These are phyloP conservation scores for Amblyteles armatorius DNA, from an alignment of 2,888 invertebrate species.

Conservation along the genomic window DNA sequence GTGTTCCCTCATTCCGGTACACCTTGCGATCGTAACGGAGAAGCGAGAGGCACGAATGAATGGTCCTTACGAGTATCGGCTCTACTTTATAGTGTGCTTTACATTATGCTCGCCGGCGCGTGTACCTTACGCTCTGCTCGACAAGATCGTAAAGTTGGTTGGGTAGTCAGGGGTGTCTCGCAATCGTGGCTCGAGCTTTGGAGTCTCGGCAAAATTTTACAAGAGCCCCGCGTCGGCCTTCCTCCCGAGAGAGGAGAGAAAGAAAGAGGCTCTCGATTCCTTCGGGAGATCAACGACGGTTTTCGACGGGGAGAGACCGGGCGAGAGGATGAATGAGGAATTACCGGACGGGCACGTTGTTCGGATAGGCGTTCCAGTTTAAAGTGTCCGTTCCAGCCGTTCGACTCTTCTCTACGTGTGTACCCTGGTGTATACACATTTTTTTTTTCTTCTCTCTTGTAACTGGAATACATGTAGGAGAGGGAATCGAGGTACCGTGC, in stretches of 20 bases:
- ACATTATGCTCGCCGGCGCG: slow-evolving; percentile 38
- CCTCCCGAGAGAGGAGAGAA: neutral
- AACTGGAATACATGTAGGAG: slow-evolving; percentile 26
- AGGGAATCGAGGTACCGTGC: slow-evolving; percentile 25
- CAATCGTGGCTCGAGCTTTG: slow-evolving; percentile 61
- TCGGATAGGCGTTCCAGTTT: slow-evolving; percentile 66
- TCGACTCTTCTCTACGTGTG: slow-evolving; percentile 17
- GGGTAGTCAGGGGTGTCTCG: slow-evolving; percentile 59
- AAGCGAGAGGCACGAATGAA: slow-evolving; percentile 44
- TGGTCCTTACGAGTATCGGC: slow-evolving; percentile 46
- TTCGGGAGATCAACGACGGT: slow-evolving; percentile 15
- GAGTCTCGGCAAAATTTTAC: slow-evolving; percentile 58
- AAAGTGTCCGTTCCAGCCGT: slow-evolving; percentile 42
- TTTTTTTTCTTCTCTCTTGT: slow-evolving; percentile 13
- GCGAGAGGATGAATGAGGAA: slow-evolving; percentile 63
- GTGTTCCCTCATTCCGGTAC: slow-evolving; percentile 51
- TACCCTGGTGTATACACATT: neutral
- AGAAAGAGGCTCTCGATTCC: slow-evolving; percentile 23
- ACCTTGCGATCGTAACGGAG: slow-evolving; percentile 58
- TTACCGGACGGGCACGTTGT: slow-evolving; percentile 58
- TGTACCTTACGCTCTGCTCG: slow-evolving; percentile 24
- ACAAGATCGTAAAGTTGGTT: slow-evolving; percentile 66
- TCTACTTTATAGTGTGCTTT: slow-evolving; percentile 63
- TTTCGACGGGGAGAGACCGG: slow-evolving; percentile 20
- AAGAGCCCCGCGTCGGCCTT: neutral